Percentiles rank a stretch among this genome's conserved stretches.
These are phyloP conservation scores for Hyperoplus lanceolatus DNA, from an alignment of 2,797 vertebrate species.

Conservation along the genomic window DNA sequence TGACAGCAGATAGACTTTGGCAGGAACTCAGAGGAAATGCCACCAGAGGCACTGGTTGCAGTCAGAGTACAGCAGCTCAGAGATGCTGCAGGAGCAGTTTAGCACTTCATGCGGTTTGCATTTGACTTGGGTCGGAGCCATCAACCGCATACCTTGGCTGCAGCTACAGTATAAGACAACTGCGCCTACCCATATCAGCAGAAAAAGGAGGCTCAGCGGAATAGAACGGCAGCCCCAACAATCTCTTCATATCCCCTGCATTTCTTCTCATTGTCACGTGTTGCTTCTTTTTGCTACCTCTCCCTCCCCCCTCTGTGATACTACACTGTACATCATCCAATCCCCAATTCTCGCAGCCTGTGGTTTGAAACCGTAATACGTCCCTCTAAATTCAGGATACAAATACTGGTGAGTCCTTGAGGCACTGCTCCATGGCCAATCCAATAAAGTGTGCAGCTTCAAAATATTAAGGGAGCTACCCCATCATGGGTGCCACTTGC, in stretches of 20 bases:
- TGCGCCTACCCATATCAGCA: constrained; percentile 4
- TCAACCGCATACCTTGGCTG: constrained; percentile 45
- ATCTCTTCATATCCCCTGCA: constrained; percentile 12
- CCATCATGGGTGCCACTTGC: constrained; percentile 10
- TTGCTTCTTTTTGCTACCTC: neutral
- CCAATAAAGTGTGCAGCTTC: constrained; percentile 11
- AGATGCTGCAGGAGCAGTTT: constrained; percentile 46
- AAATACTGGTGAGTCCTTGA: constrained; percentile 27
- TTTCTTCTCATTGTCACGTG: constrained; percentile 31
- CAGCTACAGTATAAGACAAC: constrained; percentile 29
- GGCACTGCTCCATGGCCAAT: constrained; percentile 21
- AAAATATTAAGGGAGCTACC: constrained; percentile 22
- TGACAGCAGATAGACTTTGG: constrained; percentile 43
- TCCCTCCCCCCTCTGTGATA: neutral
- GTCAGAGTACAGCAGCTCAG: constrained; percentile 28
- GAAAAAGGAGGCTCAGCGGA: constrained; percentile 54
- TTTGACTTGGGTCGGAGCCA: constrained; percentile 26
- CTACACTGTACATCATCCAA: constrained; percentile 2
- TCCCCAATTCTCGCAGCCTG: constrained; percentile 5
- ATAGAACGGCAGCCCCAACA: constrained; percentile 38
- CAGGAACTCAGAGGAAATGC: constrained; percentile 28
- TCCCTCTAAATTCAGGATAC: constrained; percentile 31
- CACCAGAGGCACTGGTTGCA: constrained; percentile 42
- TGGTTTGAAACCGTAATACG: constrained; percentile 16
- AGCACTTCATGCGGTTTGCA: constrained; percentile 32